Evolutionary conservation across 2,797 vertebrate species (phyloP).

Genomic region (Syncerus caffer): DNA sequence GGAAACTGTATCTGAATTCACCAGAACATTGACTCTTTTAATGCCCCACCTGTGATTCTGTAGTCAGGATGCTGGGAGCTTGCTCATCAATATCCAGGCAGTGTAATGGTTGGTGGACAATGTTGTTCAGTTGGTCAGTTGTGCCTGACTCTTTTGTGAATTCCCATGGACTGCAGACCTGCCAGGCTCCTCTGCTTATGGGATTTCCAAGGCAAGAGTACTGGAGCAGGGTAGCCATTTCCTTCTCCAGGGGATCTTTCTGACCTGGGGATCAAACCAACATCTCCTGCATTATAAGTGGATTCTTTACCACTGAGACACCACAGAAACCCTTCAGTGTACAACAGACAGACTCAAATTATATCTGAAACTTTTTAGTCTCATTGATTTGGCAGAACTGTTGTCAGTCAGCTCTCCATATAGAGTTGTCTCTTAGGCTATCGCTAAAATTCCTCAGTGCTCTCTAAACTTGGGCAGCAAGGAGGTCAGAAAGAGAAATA

Average conservation of each 20-base stretch:
- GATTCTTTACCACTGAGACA: neutral
- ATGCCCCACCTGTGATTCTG: neutral
- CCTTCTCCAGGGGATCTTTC: neutral
- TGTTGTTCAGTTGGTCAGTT: neutral
- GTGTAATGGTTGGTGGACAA: neutral
- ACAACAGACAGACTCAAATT: neutral
- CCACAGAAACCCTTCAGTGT: neutral
- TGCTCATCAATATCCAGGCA: neutral
- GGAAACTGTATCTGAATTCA: neutral
- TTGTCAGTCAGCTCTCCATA: neutral
- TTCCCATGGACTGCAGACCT: neutral
- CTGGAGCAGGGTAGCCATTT: neutral
- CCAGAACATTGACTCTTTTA: neutral
- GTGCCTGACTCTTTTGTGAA: neutral
- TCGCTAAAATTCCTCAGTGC: neutral
- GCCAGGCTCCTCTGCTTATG: neutral
- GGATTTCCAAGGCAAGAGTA: neutral
- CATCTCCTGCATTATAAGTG: neutral
- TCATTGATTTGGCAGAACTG: neutral
- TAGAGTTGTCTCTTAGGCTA: neutral
- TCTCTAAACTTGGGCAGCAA: neutral
- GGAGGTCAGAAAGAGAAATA: neutral
- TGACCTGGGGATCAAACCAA: neutral
- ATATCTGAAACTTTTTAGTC: neutral
- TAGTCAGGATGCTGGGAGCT: neutral